phyloP scores from a whole-genome alignment of 2,113 vertebrate species.

The Mola mola region DNA sequence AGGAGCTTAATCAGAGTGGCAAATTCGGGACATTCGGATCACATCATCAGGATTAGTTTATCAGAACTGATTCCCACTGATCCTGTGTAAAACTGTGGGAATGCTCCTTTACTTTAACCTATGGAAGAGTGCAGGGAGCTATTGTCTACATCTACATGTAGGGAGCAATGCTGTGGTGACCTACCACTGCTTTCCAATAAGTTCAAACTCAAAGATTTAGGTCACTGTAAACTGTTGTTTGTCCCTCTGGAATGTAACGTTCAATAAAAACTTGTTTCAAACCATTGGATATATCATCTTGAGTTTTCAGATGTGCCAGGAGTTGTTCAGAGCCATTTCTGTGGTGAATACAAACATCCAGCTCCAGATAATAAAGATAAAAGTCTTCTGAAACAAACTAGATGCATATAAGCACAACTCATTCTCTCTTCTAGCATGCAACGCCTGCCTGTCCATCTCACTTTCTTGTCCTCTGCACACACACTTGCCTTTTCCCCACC shows the following conservation, averaged over 20 bases:
- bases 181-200: background rate
- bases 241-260: constrained; percentile 36
- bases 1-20: no score
- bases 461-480: constrained; percentile 32
- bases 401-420: constrained; percentile 46
- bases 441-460: constrained; percentile 11
- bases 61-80: no score
- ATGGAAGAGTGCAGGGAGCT: background rate
- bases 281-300: background rate
- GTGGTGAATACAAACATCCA: background rate
- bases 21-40: no score
- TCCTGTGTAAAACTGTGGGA: no score
- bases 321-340: constrained; percentile 1
- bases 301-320: constrained; percentile 4
- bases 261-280: constrained; percentile 17
- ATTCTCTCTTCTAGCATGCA: constrained; percentile 7
- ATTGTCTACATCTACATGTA: background rate
- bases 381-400: constrained; percentile 23
- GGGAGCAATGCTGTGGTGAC: background rate
- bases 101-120: no score
- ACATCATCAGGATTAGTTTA: no score
- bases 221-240: constrained; percentile 17
- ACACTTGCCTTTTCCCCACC: constrained; percentile 9
- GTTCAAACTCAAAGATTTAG: background rate
- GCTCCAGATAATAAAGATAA: background rate